phyloP scores from a whole-genome alignment of 2,113 vertebrate genomes.

The Microcebus murinus region DNA sequence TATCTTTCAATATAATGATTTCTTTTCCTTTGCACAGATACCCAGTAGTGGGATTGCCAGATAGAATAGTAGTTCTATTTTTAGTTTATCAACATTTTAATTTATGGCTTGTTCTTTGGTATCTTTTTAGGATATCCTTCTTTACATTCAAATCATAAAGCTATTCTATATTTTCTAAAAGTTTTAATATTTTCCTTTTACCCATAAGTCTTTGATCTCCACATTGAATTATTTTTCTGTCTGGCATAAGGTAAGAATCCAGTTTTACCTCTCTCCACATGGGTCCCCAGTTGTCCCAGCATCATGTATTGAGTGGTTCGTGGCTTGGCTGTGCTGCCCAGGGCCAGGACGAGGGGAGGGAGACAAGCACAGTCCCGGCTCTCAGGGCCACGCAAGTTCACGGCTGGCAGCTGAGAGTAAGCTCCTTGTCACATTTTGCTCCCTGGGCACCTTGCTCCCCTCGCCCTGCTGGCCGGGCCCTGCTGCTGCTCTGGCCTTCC shows the following conservation, averaged over 20 bases:
- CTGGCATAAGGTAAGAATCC: neutral
- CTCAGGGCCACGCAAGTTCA: neutral
- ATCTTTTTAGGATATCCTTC: slow-evolving; percentile 15
- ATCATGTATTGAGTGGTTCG: neutral
- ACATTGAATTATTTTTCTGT: neutral
- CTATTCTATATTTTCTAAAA: neutral
- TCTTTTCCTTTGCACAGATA: too few species aligned
- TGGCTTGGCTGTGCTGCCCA: neutral
- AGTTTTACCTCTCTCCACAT: neutral
- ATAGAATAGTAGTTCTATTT: too few species aligned
- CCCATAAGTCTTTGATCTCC: neutral
- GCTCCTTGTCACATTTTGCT: neutral
- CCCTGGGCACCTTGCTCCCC: neutral
- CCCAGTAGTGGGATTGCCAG: too few species aligned
- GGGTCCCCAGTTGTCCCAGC: neutral
- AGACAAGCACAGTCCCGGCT: neutral
- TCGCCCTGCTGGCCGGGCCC: neutral
- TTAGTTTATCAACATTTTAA: slow-evolving; percentile 15
- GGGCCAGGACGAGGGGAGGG: neutral
- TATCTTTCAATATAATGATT: too few species aligned
- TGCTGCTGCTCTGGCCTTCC: neutral
- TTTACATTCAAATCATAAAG: neutral
- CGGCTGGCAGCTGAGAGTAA: neutral
- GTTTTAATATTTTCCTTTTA: slow-evolving; percentile 32
- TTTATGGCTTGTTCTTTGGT: neutral